Percentiles rank a stretch among this genome's conserved stretches.
phyloP scores from a whole-genome alignment of 2,113 vertebrate species.

The Aspiorhynchus laticeps region DNA sequence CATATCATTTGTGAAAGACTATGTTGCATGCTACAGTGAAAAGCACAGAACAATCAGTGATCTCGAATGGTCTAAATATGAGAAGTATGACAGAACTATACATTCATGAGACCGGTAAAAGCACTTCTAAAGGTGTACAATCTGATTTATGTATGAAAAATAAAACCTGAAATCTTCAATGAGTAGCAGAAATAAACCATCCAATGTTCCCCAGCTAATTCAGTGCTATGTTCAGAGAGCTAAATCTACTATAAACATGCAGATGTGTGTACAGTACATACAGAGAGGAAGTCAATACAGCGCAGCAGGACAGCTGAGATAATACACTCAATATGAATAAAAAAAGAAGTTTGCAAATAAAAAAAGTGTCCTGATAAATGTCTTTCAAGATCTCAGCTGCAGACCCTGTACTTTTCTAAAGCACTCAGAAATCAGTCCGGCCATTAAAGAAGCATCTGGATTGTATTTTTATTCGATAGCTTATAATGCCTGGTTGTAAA shows the following conservation, averaged over 20 bases:
- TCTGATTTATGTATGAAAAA: conserved; percentile 53
- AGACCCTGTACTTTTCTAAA: conserved; percentile 33
- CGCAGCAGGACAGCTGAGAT: conserved; percentile 30
- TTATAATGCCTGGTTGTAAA: conserved; percentile 27
- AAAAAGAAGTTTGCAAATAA: conserved; percentile 14
- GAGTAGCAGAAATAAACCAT: not conserved
- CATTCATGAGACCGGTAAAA: conserved; percentile 75
- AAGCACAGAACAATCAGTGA: conserved; percentile 4
- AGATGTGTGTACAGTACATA: conserved; percentile 16
- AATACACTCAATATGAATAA: conserved; percentile 29
- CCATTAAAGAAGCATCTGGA: conserved; percentile 31
- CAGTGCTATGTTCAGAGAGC: conserved; percentile 1
- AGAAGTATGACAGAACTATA: conserved; percentile 58
- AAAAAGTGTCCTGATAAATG: conserved; percentile 21
- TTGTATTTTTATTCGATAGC: conserved; percentile 19
- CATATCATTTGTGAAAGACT: conserved; percentile 17
- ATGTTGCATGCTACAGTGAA: conserved; percentile 37
- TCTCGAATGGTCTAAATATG: conserved; percentile 50
- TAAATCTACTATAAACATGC: conserved; percentile 33
- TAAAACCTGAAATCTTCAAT: conserved; percentile 9
- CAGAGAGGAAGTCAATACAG: conserved; percentile 17
- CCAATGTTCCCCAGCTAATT: not conserved
- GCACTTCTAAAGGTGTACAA: conserved; percentile 71
- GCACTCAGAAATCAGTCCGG: not conserved
- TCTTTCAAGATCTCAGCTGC: conserved; percentile 9